Evolutionary conservation across 2,113 vertebrate species (phyloP).

Genomic region (Tragulus kanchil): DNA sequence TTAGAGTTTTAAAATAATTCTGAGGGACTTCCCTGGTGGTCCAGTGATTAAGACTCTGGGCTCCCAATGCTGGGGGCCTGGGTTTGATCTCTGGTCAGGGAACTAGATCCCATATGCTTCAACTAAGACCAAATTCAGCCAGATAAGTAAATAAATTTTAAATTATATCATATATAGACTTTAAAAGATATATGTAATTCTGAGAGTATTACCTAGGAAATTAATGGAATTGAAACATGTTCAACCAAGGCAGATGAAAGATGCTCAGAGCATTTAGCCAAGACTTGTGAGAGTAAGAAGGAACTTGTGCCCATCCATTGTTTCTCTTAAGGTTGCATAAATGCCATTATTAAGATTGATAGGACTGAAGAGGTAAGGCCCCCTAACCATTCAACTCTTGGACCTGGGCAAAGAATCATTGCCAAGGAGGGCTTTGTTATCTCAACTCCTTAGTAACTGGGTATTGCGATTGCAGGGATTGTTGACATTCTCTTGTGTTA

Average conservation of each 20-base stretch:
- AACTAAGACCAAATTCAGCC: no score
- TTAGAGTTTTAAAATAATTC: no score
- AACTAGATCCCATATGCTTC: no score
- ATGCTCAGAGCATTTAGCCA: background rate
- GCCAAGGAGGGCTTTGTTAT: background rate
- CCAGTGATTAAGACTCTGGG: no score
- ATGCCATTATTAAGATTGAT: background rate
- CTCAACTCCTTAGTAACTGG: background rate
- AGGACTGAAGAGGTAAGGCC: background rate
- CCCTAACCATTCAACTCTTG: background rate
- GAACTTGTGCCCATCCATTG: background rate
- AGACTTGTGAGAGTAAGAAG: background rate
- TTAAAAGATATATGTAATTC: constrained; percentile 45
- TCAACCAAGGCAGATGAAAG: background rate
- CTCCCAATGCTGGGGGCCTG: no score
- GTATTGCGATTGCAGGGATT: background rate
- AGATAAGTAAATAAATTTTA: no score
- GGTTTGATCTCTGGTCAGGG: no score
- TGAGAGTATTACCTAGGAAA: constrained; percentile 49
- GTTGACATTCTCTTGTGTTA: background rate
- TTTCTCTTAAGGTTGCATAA: background rate
- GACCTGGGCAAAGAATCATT: background rate
- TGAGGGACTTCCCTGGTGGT: no score
- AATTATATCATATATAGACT: no score
- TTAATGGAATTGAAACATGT: constrained; percentile 59